Conservation (phyloP, 2,113 vertebrate species). For the Procavia capensis region DNA sequence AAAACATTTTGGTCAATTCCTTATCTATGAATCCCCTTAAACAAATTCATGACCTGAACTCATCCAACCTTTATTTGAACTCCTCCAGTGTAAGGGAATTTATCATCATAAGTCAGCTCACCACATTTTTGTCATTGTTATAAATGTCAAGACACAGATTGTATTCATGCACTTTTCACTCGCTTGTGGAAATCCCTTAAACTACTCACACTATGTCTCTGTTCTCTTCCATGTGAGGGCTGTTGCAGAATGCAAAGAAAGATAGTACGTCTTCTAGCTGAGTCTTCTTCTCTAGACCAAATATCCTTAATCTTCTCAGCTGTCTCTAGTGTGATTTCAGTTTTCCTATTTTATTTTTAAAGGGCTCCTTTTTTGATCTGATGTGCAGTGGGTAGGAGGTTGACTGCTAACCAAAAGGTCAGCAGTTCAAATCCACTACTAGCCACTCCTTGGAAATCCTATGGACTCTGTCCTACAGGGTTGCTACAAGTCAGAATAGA, state of each 20-base stretch:
- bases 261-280: neutral
- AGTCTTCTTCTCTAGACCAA: neutral
- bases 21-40: neutral
- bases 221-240: neutral
- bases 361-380: neutral
- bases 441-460: too few relatives aligned
- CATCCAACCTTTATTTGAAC: neutral
- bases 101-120: neutral
- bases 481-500: too few relatives aligned
- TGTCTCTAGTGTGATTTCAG: neutral
- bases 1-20: slow-evolving; percentile 7
- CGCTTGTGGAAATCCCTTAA: neutral
- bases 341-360: neutral
- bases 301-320: neutral
- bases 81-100: neutral
- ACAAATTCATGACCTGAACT: neutral
- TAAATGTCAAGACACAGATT: neutral
- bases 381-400: too few relatives aligned
- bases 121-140: neutral
- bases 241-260: neutral
- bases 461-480: too few relatives aligned
- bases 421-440: too few relatives aligned
- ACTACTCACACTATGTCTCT: neutral
- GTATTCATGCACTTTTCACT: slow-evolving; percentile 10
- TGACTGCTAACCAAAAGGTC: too few relatives aligned